Conservation (phyloP, 2,113 vertebrate genomes). For the Poeciliopsis retropinna region DNA sequence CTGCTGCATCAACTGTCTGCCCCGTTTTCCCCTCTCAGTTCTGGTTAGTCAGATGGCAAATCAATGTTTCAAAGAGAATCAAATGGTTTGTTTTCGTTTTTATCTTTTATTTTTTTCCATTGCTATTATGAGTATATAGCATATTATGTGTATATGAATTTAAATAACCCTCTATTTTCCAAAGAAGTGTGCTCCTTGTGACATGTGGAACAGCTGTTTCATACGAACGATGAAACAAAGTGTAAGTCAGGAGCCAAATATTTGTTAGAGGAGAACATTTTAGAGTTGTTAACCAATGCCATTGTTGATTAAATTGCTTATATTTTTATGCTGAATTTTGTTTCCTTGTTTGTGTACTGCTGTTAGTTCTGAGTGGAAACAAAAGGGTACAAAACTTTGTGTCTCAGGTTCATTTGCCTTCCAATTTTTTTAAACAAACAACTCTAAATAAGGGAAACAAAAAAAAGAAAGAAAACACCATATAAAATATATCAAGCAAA, state of each 20-base stretch:
- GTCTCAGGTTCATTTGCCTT: background rate
- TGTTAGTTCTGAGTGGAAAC: background rate
- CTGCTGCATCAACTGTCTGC: background rate
- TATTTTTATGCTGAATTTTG: background rate
- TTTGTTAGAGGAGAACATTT: background rate
- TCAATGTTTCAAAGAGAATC: background rate
- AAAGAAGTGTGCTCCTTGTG: background rate
- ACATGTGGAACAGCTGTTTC: background rate
- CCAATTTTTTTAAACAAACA: background rate
- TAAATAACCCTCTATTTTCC: background rate
- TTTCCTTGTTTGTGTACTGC: background rate
- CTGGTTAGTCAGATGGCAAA: too few relatives aligned
- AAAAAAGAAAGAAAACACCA: too few relatives aligned
- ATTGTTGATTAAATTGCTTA: background rate
- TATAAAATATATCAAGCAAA: too few relatives aligned
- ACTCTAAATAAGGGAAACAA: too few relatives aligned
- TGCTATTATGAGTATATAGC: background rate
- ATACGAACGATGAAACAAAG: background rate
- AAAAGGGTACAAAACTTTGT: background rate
- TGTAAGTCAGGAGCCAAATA: background rate
- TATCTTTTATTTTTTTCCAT: background rate
- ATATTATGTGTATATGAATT: background rate
- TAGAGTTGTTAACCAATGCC: background rate
- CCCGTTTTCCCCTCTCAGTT: too few relatives aligned
- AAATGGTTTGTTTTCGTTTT: background rate